Evolutionary conservation across 37 sponge, comb jelly and placozoan species (phyloP).

Genomic region (Cliona cf. orientalis): DNA sequence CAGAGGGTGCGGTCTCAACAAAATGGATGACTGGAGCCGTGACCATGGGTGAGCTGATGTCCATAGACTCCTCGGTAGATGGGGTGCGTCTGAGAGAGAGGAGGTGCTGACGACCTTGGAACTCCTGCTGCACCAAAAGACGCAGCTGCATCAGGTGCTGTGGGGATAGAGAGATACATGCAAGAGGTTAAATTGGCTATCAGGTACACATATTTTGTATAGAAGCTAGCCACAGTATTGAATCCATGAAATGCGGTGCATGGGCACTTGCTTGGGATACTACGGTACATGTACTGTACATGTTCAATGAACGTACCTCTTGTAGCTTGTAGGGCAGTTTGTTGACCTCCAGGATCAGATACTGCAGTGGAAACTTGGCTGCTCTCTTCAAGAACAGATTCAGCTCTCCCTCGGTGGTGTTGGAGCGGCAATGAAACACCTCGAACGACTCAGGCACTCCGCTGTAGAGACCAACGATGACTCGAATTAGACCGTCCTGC

Average conservation of each 20-base stretch:
- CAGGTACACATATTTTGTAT: too few species aligned
- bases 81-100: too few species aligned
- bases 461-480: constrained; percentile 60
- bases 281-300: too few species aligned
- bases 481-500: constrained; percentile 47
- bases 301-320: constrained; percentile 72
- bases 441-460: constrained; percentile 78
- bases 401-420: constrained; percentile 74
- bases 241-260: too few species aligned
- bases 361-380: constrained; percentile 31
- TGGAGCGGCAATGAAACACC: constrained; percentile 62
- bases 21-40: constrained; percentile 54
- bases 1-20: constrained; percentile 80
- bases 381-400: constrained; percentile 63
- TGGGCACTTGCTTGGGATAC: too few species aligned
- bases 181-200: too few species aligned
- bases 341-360: constrained; percentile 72
- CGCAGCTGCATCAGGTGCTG: constrained; percentile 66
- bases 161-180: neutral
- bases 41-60: too few species aligned
- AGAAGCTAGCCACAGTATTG: too few species aligned
- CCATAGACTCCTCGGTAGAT: too few species aligned
- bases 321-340: constrained; percentile 68
- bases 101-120: neutral
- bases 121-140: constrained; percentile 29